These are phyloP conservation scores for Clarias gariepinus DNA, from an alignment of 2,113 vertebrate species.

Conservation along the genomic window DNA sequence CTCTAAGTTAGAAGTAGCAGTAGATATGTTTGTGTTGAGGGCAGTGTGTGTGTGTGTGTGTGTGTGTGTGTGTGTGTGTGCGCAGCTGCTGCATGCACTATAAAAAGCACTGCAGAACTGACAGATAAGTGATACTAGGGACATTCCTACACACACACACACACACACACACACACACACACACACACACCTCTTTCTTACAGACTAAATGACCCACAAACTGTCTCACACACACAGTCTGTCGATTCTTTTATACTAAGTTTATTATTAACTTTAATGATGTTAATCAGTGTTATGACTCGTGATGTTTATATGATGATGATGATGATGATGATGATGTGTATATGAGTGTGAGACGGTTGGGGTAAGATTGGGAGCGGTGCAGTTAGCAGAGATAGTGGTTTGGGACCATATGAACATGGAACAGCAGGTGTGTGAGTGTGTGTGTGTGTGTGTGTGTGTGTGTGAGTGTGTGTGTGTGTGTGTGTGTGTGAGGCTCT, in stretches of 20 bases:
- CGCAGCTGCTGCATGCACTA: slow-evolving; percentile 34
- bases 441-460: too few species aligned
- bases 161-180: slow-evolving; percentile 16
- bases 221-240: neutral
- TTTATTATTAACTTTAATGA: too few species aligned
- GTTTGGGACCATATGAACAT: too few species aligned
- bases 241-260: neutral
- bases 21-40: neutral
- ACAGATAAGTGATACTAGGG: slow-evolving; percentile 28
- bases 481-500: too few species aligned
- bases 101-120: slow-evolving; percentile 29
- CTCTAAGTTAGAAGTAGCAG: neutral
- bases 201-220: neutral
- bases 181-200: neutral
- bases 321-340: too few species aligned
- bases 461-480: too few species aligned
- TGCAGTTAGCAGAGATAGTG: too few species aligned
- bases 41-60: slow-evolving; percentile 12
- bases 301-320: too few species aligned
- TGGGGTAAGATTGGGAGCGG: too few species aligned
- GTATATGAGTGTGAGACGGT: too few species aligned
- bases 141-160: slow-evolving; percentile 11
- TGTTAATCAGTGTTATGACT: too few species aligned
- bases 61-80: slow-evolving; percentile 26
- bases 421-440: too few species aligned